Conservation (phyloP, 2,888 invertebrate species). For the Mechanitis mazaeus region DNA sequence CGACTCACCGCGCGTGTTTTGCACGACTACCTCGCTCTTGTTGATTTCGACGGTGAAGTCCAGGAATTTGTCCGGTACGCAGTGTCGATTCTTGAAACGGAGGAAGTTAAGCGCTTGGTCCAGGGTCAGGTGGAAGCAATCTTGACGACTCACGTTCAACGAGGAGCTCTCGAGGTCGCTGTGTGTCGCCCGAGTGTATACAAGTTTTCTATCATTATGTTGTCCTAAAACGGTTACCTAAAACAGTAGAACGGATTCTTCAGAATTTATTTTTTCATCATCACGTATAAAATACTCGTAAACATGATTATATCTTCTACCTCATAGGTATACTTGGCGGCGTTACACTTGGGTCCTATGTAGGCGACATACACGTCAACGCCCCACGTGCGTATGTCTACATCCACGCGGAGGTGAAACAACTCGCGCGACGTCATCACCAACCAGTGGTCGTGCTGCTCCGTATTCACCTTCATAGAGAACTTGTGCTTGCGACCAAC, state of each 20-base stretch:
- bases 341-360: slow-evolving; percentile 62
- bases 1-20: slow-evolving; percentile 18
- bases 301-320: slow-evolving; percentile 32
- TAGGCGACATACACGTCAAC: slow-evolving; percentile 58
- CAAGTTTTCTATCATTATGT: slow-evolving; percentile 49
- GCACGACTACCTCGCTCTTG: slow-evolving; percentile 19
- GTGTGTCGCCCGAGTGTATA: slow-evolving; percentile 58
- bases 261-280: not conserved
- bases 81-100: slow-evolving; percentile 50
- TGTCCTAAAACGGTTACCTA: slow-evolving; percentile 56
- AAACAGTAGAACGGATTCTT: not conserved
- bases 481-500: slow-evolving; percentile 51
- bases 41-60: slow-evolving; percentile 39
- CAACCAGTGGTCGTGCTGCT: slow-evolving; percentile 58
- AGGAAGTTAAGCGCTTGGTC: slow-evolving; percentile 64
- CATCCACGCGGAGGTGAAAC: slow-evolving; percentile 59
- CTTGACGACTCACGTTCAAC: slow-evolving; percentile 52
- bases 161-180: slow-evolving; percentile 61
- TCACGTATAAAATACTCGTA: not conserved
- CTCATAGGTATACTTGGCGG: slow-evolving; percentile 54
- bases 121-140: slow-evolving; percentile 62
- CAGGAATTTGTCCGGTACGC: slow-evolving; percentile 51
- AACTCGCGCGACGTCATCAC: slow-evolving; percentile 51
- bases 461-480: slow-evolving; percentile 52
- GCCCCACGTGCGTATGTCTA: slow-evolving; percentile 57